A percentile compares a stretch with the other conserved stretches of the same genome.
These are phyloP conservation scores for Noctilio leporinus DNA, from an alignment of 2,113 vertebrate species.

Conservation along the genomic window DNA sequence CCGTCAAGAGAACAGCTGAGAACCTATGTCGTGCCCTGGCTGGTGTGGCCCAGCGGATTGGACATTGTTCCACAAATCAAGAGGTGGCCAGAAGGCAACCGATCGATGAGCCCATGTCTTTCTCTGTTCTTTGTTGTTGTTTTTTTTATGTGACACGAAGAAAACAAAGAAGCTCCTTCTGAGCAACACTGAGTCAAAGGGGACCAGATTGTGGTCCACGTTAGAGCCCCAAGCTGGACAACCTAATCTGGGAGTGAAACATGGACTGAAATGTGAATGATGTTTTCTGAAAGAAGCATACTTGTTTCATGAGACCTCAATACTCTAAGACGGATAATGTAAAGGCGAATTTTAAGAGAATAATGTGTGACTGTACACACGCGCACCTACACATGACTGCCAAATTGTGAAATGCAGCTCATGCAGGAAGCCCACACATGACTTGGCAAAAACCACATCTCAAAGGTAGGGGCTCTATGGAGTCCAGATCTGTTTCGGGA, in stretches of 20 bases:
- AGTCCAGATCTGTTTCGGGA: neutral
- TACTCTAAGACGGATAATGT: neutral
- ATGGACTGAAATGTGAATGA: neutral
- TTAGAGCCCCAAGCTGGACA: neutral
- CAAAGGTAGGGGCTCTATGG: neutral
- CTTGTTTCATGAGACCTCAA: neutral
- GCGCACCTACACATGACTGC: neutral
- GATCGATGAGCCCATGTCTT: neutral
- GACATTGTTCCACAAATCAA: no score
- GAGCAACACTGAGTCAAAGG: neutral
- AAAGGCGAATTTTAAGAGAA: neutral
- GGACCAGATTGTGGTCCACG: neutral
- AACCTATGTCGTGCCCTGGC: no score
- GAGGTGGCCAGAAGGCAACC: no score
- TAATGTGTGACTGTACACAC: neutral
- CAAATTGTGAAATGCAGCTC: neutral
- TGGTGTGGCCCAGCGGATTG: no score
- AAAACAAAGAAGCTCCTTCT: neutral
- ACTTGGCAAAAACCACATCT: neutral
- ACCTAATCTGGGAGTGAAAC: neutral
- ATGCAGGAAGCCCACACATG: neutral
- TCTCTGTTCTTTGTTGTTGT: neutral
- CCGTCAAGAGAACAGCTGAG: neutral
- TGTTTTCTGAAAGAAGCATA: neutral
- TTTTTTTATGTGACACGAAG: neutral